Base-by-base conservation (phyloP, 2,888 invertebrate species). In the Leucoma salicis region DNA sequence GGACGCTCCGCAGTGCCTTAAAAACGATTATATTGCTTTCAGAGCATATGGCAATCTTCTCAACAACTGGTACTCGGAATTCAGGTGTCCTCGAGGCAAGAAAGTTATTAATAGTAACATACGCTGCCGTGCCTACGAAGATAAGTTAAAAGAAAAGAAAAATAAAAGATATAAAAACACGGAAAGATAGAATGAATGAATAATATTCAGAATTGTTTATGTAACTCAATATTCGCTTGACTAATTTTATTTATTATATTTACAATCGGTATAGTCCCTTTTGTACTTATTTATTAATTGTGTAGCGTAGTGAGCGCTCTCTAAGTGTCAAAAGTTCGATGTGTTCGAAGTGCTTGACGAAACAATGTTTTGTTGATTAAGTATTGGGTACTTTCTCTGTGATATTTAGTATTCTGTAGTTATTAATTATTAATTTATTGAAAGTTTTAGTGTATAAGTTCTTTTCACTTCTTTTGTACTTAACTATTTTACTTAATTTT, bases 11-110 rank as follows among this genome's bases (percentile, higher is more conserved):
- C 71, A 82, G 42, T 91, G 91, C 64, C 77, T 92, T 33, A 88
- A 91, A 49, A 90, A 92, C 53, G 93, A 94, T 66, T 90, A 91
- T 66, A 91, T 92, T 21, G 91, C 93, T 2, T 84, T 93, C 42
- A 88, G 90, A 53, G 89, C 91, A 7, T 92, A 93, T 65, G 89
- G 88, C 21, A 90, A 83, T 32, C 90, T 92, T 46, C 74, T 94
- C 7, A 90, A 90, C 66, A 91, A 92, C 61, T 93, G 93, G 91
- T 84, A 84, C 36, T 79, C 73, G 18, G 90, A 91, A 40, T 82
- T 92, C 49, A 82, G 76, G 41, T 86, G 84, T 63, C 79, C 84
- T 8, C 69, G 63, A 34, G 69, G 70, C 48, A 82, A 78, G 49
- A 76, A 74, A 29, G 67, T 70, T n/a, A 73, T 59, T 31, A 53